Base-by-base conservation (phyloP, 1,140 invertebrate species). In the Schmidtea mediterranea region DNA sequence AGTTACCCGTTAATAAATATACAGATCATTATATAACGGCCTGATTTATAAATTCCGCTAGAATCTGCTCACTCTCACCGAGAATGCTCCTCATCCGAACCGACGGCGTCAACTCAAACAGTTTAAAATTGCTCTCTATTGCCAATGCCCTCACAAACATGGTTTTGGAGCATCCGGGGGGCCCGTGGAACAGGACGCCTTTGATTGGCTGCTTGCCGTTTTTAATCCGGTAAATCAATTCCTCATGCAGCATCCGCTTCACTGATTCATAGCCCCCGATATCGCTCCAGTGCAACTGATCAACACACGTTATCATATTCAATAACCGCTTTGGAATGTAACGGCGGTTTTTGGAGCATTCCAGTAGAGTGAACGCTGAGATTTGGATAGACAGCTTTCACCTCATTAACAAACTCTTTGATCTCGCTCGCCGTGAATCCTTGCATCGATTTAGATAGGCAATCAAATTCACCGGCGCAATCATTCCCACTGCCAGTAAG, bases 261-360 rank as follows among this genome's bases (percentile, higher is more conserved):
- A 94, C 62, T 12, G 78, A 73, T 26, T 77, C 69, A 60, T 84
- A 79, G 0, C 89, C 89, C 9, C 84, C 87, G 55, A 97, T 86
- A 55, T 95, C 84, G 1, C 71, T 63, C 89, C 87, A 97, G 22
- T 45, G 15, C 18, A 45, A 45, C 12, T 12, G 43, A 32, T 32
- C 26, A 10, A 32, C 3, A 32, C 10, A 3, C 3, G 10, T 32
- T 32, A 6, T 32, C 5, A 32, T 6, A 6, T 32, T 32, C 26
- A 32, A 32, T 32, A 32, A 32, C 3, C 10, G 26, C 5, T 32
- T 32, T 32, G 26, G 26, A 32, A 32, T 32, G 10, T 6, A 32
- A 6, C 10, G 5, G 3, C 10, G 3, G 10, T 32, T 32, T 32
- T 32, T 32, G 5, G 26, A 32, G 10, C 26, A 32, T 32, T 32